phyloP scores from a whole-genome alignment of 2,113 vertebrate species.

The Clinocottus analis region DNA sequence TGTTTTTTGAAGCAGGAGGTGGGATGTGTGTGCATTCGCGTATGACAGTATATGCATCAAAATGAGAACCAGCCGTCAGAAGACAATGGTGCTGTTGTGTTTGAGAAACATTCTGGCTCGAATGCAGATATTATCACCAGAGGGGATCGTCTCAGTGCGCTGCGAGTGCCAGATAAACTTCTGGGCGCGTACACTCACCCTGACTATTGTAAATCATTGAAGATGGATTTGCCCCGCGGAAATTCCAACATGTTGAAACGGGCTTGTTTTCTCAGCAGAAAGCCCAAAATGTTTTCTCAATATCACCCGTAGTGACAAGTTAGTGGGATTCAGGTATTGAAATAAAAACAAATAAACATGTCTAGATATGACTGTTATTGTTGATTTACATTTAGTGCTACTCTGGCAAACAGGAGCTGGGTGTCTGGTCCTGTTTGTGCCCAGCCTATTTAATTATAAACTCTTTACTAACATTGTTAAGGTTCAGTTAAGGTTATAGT shows the following conservation, averaged over 20 bases:
- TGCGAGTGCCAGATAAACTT: slow-evolving; percentile 25
- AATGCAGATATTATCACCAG: slow-evolving; percentile 39
- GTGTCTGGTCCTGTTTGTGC: slow-evolving; percentile 5
- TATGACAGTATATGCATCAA: background rate
- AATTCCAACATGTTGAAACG: slow-evolving; percentile 1
- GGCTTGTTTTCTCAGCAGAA: background rate
- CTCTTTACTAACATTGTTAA: background rate
- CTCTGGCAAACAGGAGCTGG: background rate
- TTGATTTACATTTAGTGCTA: background rate
- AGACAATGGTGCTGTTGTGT: slow-evolving; percentile 63
- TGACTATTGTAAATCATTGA: slow-evolving; percentile 2
- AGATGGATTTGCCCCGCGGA: slow-evolving; percentile 2
- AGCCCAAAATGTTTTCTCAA: background rate
- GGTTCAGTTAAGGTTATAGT: slow-evolving; percentile 23
- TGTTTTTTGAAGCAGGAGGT: slow-evolving; percentile 7
- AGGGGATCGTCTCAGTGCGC: slow-evolving; percentile 14
- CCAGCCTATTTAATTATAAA: background rate
- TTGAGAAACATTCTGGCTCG: slow-evolving; percentile 15
- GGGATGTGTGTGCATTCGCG: slow-evolving; percentile 37
- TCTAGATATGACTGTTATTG: background rate
- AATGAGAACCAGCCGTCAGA: slow-evolving; percentile 53
- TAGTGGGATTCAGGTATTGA: background rate
- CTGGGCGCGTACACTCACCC: slow-evolving; percentile 1
- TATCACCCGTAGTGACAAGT: background rate
- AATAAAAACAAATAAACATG: background rate